Base-by-base conservation (phyloP, 2,113 vertebrate species). In the Epinephelus cyanopodus region DNA sequence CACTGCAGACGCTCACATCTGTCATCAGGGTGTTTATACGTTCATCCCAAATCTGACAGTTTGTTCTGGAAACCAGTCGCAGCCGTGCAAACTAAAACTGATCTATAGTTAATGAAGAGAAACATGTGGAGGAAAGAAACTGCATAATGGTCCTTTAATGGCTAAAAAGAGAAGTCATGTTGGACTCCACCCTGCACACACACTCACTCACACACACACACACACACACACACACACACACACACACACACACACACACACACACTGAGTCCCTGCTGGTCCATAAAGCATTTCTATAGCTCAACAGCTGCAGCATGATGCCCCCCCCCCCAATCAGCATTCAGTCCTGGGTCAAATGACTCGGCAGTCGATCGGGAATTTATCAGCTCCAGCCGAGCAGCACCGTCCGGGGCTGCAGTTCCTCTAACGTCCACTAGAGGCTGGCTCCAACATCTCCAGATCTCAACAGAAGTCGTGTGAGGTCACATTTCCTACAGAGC, bases 241-340 rank as follows among this genome's bases (percentile, higher is more conserved):
- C n/a, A n/a, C n/a, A n/a, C n/a, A n/a, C n/a, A n/a, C n/a, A n/a
- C n/a, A n/a, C n/a, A n/a, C n/a, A 39, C 11, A 42, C 11, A 15
- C 17, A n/a, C 48, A 33, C 0, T 33, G 48, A 2, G 18, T 69
- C 74, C 57, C 79, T 27, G 67, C 48, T 77, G 78, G 62, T 81
- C 25, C 61, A 67, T 77, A 73, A 81, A 85, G 52, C 54, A 81
- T 81, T 77, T 81, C 73, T 54, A 54, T 68, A 25, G 67, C 60
- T 67, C 21, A 27, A 71, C 78, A 85, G 83, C 74, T 85, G 79
- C 77, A 79, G 61, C 56, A 3, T 58, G 14, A 76, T 67, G 58
- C 68, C 64, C 62, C 57, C 69, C 62, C 66, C 52, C 2, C 6
- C 10, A 10, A 42, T 42, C 7, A 10, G 39, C 39, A 42, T 42